Evolutionary conservation across 1,140 invertebrate genomes (phyloP).

Genomic region (Paraescarpia echinospica): DNA sequence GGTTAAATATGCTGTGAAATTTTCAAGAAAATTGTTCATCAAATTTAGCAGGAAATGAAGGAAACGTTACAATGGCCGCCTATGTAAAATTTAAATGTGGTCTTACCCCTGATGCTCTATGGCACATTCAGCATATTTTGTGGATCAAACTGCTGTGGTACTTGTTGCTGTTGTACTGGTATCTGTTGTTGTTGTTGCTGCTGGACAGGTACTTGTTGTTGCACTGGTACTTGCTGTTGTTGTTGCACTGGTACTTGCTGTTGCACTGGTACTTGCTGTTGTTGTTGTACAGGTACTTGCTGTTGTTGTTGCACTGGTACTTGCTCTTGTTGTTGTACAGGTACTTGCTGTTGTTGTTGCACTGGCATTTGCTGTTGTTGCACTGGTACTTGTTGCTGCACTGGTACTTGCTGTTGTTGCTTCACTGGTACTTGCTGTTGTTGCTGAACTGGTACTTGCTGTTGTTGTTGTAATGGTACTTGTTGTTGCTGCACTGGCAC

Average conservation of each 20-base stretch:
- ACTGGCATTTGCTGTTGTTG: constrained; percentile 9
- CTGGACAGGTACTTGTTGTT: constrained; percentile 16
- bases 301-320: constrained; percentile 13
- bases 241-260: constrained; percentile 16
- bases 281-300: constrained; percentile 3
- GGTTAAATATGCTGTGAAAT: no score
- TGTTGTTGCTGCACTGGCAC: neutral
- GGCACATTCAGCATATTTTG: neutral
- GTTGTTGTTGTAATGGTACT: constrained; percentile 7
- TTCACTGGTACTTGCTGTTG: constrained; percentile 23
- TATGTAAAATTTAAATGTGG: no score
- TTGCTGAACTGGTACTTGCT: neutral
- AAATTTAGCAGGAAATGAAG: no score
- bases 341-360: neutral
- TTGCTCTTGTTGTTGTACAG: neutral
- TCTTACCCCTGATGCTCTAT: neutral
- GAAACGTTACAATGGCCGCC: no score
- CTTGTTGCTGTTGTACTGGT: constrained; percentile 18
- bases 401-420: neutral
- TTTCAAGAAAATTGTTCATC: no score
- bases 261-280: constrained; percentile 16
- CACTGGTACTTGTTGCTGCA: constrained; percentile 1
- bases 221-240: constrained; percentile 16
- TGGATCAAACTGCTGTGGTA: neutral
- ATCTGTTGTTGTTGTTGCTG: constrained; percentile 17